Evolutionary conservation across 2,888 invertebrate species (phyloP).

Genomic region (Creontiades dilutus): DNA sequence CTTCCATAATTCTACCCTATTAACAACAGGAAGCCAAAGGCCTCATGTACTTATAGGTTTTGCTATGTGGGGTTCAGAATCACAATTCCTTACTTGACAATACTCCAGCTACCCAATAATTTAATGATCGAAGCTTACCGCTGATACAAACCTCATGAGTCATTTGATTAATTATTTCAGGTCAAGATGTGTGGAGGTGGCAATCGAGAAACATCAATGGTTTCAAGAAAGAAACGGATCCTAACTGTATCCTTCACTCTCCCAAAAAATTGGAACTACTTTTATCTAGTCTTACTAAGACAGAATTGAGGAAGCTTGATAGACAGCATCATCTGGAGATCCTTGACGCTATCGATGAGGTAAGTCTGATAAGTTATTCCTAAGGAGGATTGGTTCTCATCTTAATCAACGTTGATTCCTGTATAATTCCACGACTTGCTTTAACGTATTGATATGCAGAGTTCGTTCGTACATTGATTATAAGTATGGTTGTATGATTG

Average conservation of each 20-base stretch:
- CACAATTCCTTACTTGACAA: no score
- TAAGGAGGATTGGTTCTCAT: no score
- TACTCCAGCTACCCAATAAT: no score
- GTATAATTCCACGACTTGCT: no score
- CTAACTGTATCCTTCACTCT: slow-evolving; percentile 62
- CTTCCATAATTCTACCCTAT: no score
- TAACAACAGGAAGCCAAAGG: no score
- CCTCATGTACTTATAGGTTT: no score
- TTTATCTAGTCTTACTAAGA: slow-evolving; percentile 41
- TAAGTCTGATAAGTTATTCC: neutral
- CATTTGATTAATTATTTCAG: slow-evolving; percentile 75
- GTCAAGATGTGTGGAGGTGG: slow-evolving; percentile 92
- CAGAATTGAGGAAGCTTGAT: slow-evolving; percentile 51
- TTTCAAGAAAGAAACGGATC: slow-evolving; percentile 77
- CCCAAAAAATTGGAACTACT: slow-evolving; percentile 58
- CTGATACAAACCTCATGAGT: neutral
- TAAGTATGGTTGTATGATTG: no score
- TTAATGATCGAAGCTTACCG: neutral
- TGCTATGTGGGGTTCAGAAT: no score
- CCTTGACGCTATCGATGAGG: slow-evolving; percentile 50
- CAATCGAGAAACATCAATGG: slow-evolving; percentile 91
- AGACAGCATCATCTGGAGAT: slow-evolving; percentile 53
- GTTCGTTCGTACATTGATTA: no score
- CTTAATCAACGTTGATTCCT: no score
- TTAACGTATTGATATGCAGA: no score